Percentiles rank a stretch among this genome's conserved stretches.
Conservation (phyloP, 2,113 vertebrate genomes). For the Sebastes fasciatus region DNA sequence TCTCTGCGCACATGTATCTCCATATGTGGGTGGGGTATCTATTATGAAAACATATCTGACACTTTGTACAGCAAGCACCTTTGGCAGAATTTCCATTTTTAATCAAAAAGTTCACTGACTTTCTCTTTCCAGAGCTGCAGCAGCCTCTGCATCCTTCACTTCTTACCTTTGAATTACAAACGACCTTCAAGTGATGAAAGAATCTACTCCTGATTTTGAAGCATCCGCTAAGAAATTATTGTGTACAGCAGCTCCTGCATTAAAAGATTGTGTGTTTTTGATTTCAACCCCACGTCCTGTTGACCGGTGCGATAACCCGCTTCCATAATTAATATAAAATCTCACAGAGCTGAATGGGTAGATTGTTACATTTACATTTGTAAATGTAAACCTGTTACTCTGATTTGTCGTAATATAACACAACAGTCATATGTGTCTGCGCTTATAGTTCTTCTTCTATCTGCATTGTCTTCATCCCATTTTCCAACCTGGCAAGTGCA, state of each 20-base stretch:
- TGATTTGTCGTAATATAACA: constrained; percentile 27
- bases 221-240: constrained; percentile 13
- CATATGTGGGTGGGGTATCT: constrained; percentile 57
- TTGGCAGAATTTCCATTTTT: constrained; percentile 40
- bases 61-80: constrained; percentile 45
- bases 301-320: neutral
- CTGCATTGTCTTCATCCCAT: constrained; percentile 47
- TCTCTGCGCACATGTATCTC: constrained; percentile 50
- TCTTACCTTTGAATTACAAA: constrained; percentile 47
- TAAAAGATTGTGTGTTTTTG: constrained; percentile 20
- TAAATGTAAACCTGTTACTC: constrained; percentile 36
- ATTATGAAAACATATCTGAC: constrained; percentile 63
- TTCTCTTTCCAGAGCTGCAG: constrained; percentile 14
- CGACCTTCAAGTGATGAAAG: constrained; percentile 1
- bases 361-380: constrained; percentile 3
- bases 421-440: constrained; percentile 14
- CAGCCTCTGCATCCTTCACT: constrained; percentile 12
- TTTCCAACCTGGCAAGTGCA: constrained; percentile 56
- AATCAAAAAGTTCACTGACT: constrained; percentile 35
- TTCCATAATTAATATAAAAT: constrained; percentile 24
- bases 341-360: neutral
- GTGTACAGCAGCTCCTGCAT: neutral
- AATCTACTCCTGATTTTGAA: constrained; percentile 12
- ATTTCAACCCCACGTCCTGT: neutral
- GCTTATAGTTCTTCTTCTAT: constrained; percentile 5